Conservation (phyloP, 2,113 vertebrate species). For the Tenrec ecaudatus region DNA sequence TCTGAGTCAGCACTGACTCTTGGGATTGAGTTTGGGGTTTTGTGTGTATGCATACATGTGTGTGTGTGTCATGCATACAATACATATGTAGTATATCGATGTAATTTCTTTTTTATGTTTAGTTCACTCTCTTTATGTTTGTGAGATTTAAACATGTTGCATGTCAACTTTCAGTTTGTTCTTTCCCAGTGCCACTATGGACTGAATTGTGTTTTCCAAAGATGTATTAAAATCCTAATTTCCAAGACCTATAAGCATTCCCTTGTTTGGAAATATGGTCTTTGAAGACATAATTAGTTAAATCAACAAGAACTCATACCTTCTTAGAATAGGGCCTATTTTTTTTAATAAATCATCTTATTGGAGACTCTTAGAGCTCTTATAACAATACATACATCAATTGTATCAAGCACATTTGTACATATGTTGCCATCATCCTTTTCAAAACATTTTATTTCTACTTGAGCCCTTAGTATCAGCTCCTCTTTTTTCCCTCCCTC, state of each 20-base stretch:
- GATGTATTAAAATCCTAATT: neutral
- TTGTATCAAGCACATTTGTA: too few species aligned
- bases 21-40: too few species aligned
- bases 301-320: neutral
- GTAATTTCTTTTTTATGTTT: neutral
- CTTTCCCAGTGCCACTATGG: neutral
- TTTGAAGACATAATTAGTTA: neutral
- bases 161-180: neutral
- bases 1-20: too few species aligned
- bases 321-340: neutral
- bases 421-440: too few species aligned
- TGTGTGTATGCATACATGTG: too few species aligned
- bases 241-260: neutral
- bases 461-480: too few species aligned
- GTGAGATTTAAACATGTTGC: neutral
- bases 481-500: too few species aligned
- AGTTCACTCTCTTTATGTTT: neutral
- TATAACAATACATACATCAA: too few species aligned
- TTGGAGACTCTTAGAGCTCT: too few species aligned
- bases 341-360: too few species aligned
- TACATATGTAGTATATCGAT: neutral
- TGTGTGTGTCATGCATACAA: neutral
- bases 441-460: too few species aligned
- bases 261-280: neutral
- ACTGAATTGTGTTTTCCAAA: neutral